Conservation (phyloP, 2,113 vertebrate genomes). For the Colossoma macropomum region DNA sequence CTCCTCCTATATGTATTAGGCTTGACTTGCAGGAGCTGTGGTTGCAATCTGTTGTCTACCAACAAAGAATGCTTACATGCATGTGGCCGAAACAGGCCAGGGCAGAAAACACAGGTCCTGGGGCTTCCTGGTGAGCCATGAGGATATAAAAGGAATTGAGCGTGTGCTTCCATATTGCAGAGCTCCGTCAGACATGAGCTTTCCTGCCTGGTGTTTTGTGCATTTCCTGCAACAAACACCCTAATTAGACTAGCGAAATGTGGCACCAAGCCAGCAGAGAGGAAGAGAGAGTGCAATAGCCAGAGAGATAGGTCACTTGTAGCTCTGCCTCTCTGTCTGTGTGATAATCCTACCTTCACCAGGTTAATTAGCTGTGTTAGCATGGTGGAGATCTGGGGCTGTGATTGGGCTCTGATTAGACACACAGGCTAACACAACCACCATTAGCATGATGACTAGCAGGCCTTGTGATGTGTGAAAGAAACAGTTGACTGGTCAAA, state of each 20-base stretch:
- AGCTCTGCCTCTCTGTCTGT: conserved; percentile 28
- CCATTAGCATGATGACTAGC: conserved; percentile 24
- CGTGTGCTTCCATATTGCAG: conserved; percentile 48
- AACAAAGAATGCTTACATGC: background rate
- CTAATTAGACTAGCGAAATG: conserved; percentile 59
- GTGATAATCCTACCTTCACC: conserved; percentile 28
- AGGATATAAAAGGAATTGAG: conserved; percentile 26
- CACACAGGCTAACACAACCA: background rate
- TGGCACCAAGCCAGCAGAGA: conserved; percentile 57
- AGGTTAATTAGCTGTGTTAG: conserved; percentile 39
- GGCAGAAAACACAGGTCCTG: background rate
- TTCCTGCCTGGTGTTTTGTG: conserved; percentile 54
- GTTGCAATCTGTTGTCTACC: background rate
- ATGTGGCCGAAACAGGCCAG: background rate
- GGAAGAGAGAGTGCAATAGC: background rate
- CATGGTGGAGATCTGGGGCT: conserved; percentile 23
- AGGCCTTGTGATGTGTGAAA: background rate
- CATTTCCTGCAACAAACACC: conserved; percentile 62
- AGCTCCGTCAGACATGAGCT: conserved; percentile 53
- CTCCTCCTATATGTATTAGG: conserved; percentile 12
- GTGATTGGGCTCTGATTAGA: conserved; percentile 18
- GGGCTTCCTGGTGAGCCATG: background rate
- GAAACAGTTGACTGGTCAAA: conserved; percentile 4
- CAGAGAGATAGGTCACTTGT: background rate
- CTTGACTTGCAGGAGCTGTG: background rate